Percentiles rank a stretch among this genome's conserved stretches.
phyloP scores from a whole-genome alignment of 2,797 vertebrate species.

The Cossypha polioptera region DNA sequence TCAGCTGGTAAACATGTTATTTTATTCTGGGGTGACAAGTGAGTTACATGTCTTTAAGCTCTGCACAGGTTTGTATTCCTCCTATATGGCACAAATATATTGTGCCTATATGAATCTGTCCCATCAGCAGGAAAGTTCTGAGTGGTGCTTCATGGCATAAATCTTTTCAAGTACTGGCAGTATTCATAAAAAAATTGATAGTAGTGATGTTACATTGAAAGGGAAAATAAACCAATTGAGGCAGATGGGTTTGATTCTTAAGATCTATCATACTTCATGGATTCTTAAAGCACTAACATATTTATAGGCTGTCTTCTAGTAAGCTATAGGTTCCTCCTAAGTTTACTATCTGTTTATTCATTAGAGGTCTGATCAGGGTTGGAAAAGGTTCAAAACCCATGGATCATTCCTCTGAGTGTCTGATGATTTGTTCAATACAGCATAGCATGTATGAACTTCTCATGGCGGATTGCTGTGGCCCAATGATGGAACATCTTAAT shows the following conservation, averaged over 20 bases:
- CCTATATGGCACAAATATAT: background rate
- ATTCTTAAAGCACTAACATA: background rate
- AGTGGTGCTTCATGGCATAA: background rate
- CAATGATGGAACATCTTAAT: background rate
- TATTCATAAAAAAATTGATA: background rate
- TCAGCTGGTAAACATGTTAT: background rate
- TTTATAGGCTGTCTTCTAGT: background rate
- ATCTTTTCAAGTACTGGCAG: background rate
- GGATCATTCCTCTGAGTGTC: background rate
- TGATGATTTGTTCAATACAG: background rate
- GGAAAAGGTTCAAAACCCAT: background rate
- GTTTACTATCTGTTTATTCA: background rate
- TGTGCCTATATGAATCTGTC: background rate
- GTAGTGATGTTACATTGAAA: rapidly evolving
- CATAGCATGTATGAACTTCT: background rate
- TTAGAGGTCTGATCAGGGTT: background rate
- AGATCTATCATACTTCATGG: background rate
- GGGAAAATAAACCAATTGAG: background rate
- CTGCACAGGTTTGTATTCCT: background rate
- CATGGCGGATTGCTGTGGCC: background rate
- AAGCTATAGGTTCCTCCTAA: background rate
- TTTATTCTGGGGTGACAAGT: background rate
- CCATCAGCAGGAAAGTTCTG: background rate
- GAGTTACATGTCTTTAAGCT: background rate
- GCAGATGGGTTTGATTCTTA: background rate